Evolutionary conservation across 2,888 invertebrate genomes (phyloP).

Genomic region (Orthosia gothica): DNA sequence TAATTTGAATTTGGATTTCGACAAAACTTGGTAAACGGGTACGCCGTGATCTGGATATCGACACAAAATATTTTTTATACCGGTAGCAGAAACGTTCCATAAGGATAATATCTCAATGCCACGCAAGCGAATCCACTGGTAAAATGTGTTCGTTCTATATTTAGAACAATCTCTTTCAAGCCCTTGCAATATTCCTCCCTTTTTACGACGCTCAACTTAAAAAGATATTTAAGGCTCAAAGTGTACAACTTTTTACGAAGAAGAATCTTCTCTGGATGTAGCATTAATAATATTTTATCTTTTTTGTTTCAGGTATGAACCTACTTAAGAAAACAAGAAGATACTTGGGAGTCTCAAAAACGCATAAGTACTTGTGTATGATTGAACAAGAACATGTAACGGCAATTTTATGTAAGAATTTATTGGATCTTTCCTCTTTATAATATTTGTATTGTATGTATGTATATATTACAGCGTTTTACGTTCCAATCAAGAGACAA

Average conservation of each 20-base stretch:
- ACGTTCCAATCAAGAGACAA: too few relatives aligned
- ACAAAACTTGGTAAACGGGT: too few relatives aligned
- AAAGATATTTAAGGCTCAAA: background rate
- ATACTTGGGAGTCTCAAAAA: background rate
- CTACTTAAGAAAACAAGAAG: background rate
- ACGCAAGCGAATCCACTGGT: too few relatives aligned
- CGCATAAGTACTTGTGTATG: conserved; percentile 1
- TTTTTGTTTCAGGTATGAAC: conserved; percentile 45
- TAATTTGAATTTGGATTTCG: too few relatives aligned
- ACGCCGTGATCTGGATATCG: too few relatives aligned
- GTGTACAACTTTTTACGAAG: conserved; percentile 36
- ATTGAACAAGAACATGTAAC: background rate
- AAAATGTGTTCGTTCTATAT: background rate
- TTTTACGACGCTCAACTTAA: conserved; percentile 24
- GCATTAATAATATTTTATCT: conserved; percentile 12
- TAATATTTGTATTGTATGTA: too few relatives aligned
- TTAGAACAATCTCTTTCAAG: background rate
- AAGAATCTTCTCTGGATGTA: background rate
- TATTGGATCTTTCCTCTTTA: too few relatives aligned
- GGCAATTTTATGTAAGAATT: background rate
- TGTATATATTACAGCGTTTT: too few relatives aligned
- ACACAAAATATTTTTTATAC: too few relatives aligned
- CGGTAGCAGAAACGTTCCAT: too few relatives aligned
- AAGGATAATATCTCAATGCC: too few relatives aligned
- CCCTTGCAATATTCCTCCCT: background rate